A percentile compares a stretch with the other conserved stretches of the same genome.
Evolutionary conservation across 2,888 invertebrate species (phyloP).

Genomic region (Parapristionchus giblindavisi): DNA sequence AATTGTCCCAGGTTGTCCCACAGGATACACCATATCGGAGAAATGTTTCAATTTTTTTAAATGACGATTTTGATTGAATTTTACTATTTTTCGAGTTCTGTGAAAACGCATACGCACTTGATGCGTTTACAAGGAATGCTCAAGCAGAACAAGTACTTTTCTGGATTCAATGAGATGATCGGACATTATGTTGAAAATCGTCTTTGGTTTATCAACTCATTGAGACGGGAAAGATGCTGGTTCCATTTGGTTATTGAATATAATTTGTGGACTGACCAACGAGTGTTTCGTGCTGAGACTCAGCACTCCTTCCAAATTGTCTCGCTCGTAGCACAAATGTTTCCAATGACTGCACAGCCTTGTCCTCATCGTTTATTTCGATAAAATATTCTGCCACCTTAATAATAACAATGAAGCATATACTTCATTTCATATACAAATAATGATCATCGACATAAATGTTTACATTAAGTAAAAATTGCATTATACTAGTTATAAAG

Average conservation of each 20-base stretch:
- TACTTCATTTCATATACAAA: background rate
- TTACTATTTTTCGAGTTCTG: no score
- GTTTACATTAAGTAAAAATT: background rate
- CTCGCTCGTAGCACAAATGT: slow-evolving; percentile 59
- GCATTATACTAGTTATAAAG: background rate
- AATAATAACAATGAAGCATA: slow-evolving; percentile 17
- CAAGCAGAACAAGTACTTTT: no score
- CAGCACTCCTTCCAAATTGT: slow-evolving; percentile 54
- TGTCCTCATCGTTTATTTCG: slow-evolving; percentile 61
- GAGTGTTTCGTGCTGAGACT: slow-evolving; percentile 54
- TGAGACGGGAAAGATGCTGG: no score
- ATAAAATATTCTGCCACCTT: slow-evolving; percentile 65
- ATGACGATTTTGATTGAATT: no score
- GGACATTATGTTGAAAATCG: no score
- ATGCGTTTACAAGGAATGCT: no score
- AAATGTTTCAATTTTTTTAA: no score
- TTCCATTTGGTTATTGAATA: background rate
- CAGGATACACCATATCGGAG: no score
- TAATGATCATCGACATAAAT: background rate
- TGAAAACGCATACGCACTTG: background rate
- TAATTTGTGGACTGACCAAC: slow-evolving; percentile 40
- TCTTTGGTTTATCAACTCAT: no score
- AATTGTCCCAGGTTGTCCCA: no score
- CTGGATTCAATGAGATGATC: no score
- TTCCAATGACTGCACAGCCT: slow-evolving; percentile 60